Conservation (phyloP, 2,888 invertebrate species). For the Pyrrhia umbra region DNA sequence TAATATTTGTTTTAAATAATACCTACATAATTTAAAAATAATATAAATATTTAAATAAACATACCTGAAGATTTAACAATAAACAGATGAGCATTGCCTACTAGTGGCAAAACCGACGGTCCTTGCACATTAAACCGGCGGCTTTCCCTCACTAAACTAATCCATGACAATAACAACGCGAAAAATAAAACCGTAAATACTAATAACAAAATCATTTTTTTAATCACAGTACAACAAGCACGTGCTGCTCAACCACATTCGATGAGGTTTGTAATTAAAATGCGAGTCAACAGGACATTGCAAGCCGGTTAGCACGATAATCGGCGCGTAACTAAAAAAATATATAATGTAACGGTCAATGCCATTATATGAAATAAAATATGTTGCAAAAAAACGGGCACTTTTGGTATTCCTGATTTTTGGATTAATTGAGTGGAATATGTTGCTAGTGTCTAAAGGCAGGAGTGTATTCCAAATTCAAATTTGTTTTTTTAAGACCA, state of each 20-base stretch:
- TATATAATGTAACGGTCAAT: constrained; percentile 31
- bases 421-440: too few species aligned
- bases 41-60: constrained; percentile 1
- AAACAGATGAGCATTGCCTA: constrained; percentile 88
- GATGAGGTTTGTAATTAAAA: constrained; percentile 40
- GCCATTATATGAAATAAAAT: constrained; percentile 26
- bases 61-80: constrained; percentile 82
- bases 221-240: constrained; percentile 79
- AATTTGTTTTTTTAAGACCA: too few species aligned
- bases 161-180: constrained; percentile 70
- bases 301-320: constrained; percentile 30
- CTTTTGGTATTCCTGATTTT: too few species aligned
- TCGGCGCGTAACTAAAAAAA: constrained; percentile 30
- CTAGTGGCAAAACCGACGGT: constrained; percentile 80
- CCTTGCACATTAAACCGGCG: constrained; percentile 70
- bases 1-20: too few species aligned
- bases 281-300: constrained; percentile 38
- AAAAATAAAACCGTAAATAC: constrained; percentile 52
- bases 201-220: constrained; percentile 68
- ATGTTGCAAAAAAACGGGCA: too few species aligned
- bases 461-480: too few species aligned
- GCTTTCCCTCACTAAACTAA: constrained; percentile 65
- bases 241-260: constrained; percentile 41
- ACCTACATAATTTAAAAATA: neutral
- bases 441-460: too few species aligned